phyloP scores from a whole-genome alignment of 2,888 invertebrate species.

The Eugnorisma glareosa region DNA sequence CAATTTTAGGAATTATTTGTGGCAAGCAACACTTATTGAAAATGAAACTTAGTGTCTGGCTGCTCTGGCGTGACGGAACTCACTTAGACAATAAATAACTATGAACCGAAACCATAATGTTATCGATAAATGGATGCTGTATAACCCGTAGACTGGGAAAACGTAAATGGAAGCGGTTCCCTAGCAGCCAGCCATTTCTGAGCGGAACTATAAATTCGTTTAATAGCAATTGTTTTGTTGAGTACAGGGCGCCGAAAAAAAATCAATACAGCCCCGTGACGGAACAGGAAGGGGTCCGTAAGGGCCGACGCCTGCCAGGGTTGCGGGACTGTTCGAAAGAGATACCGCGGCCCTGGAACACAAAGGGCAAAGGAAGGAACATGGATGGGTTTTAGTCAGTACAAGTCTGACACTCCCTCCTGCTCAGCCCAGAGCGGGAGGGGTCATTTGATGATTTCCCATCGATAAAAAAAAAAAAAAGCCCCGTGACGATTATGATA shows the following conservation, averaged over 20 bases:
- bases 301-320: too few relatives aligned
- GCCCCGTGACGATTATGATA: conserved; percentile 62
- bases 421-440: too few relatives aligned
- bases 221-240: conserved; percentile 65
- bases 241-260: conserved; percentile 56
- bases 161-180: conserved; percentile 73
- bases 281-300: too few relatives aligned
- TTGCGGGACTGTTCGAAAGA: too few relatives aligned
- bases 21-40: conserved; percentile 75
- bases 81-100: conserved; percentile 75
- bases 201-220: conserved; percentile 71
- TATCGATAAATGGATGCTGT: conserved; percentile 76
- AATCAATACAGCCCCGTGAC: conserved; percentile 62
- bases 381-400: too few relatives aligned
- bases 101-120: conserved; percentile 76
- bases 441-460: too few relatives aligned
- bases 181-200: conserved; percentile 68
- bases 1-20: conserved; percentile 73
- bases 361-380: too few relatives aligned
- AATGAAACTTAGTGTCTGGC: conserved; percentile 73
- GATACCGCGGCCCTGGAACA: too few relatives aligned
- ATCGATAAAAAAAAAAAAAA: conserved; percentile 65
- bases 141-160: conserved; percentile 77
- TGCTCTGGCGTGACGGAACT: conserved; percentile 76
- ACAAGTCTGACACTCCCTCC: too few relatives aligned